Conservation (phyloP, 1,140 invertebrate genomes). For the Panagrolaimus sp. region DNA sequence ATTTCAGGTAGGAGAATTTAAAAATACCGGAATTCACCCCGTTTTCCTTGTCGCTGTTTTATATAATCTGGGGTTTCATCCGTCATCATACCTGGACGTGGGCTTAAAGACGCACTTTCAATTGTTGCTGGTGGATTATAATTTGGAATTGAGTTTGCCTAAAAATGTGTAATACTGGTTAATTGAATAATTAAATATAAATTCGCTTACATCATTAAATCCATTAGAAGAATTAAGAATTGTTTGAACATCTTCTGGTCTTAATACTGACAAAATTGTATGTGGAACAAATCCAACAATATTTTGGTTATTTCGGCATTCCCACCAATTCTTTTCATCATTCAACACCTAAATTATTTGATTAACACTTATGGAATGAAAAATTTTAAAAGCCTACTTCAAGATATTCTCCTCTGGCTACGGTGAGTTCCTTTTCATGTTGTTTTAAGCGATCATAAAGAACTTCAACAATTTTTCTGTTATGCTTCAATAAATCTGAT, state of each 20-base stretch:
- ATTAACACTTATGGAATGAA: background rate
- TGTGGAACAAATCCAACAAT: constrained; percentile 78
- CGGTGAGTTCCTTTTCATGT: constrained; percentile 93
- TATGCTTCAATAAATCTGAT: constrained; percentile 36
- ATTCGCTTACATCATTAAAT: background rate
- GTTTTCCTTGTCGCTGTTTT: constrained; percentile 74
- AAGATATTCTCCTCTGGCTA: constrained; percentile 85
- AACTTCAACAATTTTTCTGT: constrained; percentile 68
- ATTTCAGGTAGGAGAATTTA: constrained; percentile 57
- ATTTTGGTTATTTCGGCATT: constrained; percentile 71
- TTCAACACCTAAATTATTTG: constrained; percentile 71
- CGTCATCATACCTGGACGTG: constrained; percentile 48
- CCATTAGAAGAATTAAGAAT: background rate
- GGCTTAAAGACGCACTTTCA: constrained; percentile 29
- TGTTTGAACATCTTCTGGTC: constrained; percentile 19
- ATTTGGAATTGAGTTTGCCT: constrained; percentile 17
- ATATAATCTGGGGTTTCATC: constrained; percentile 54
- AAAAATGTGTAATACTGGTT: no score
- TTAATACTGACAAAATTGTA: constrained; percentile 72
- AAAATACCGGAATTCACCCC: constrained; percentile 91
- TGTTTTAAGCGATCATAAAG: constrained; percentile 91
- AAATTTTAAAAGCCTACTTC: constrained; percentile 67
- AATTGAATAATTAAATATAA: no score
- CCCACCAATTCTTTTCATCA: constrained; percentile 96
- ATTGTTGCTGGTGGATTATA: constrained; percentile 18